Evolutionary conservation across 2,113 vertebrate species (phyloP).

Genomic region (Tragelaphus strepsiceros): DNA sequence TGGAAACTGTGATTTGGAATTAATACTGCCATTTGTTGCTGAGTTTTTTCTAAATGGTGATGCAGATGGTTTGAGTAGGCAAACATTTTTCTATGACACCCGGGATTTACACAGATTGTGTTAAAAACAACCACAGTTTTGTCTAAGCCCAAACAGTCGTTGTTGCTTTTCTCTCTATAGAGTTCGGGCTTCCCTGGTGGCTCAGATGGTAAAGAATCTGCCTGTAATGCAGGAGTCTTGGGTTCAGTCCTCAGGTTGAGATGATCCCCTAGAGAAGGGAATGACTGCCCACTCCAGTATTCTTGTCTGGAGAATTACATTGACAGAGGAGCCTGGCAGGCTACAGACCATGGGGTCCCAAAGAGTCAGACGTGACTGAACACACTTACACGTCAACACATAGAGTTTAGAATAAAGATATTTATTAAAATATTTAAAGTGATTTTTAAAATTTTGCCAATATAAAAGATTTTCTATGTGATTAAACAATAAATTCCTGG

Average conservation of each 20-base stretch:
- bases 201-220: background rate
- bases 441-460: background rate
- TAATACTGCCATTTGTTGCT: background rate
- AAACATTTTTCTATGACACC: background rate
- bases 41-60: background rate
- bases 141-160: background rate
- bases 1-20: background rate
- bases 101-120: background rate
- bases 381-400: background rate
- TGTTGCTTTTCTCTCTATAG: background rate
- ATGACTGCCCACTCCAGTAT: background rate
- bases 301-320: background rate
- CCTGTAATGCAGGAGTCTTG: background rate
- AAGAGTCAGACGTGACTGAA: background rate
- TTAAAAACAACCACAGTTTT: background rate
- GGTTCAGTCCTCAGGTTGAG: background rate
- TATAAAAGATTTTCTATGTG: background rate
- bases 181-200: background rate
- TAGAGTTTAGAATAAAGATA: background rate
- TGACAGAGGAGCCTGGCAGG: background rate
- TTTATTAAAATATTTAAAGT: constrained; percentile 15
- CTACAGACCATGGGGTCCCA: background rate
- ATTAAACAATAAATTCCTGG: background rate
- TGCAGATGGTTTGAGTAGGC: constrained; percentile 29
- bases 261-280: background rate